Evolutionary conservation across 1,140 invertebrate genomes (phyloP).

Genomic region (Achatina immaculata): DNA sequence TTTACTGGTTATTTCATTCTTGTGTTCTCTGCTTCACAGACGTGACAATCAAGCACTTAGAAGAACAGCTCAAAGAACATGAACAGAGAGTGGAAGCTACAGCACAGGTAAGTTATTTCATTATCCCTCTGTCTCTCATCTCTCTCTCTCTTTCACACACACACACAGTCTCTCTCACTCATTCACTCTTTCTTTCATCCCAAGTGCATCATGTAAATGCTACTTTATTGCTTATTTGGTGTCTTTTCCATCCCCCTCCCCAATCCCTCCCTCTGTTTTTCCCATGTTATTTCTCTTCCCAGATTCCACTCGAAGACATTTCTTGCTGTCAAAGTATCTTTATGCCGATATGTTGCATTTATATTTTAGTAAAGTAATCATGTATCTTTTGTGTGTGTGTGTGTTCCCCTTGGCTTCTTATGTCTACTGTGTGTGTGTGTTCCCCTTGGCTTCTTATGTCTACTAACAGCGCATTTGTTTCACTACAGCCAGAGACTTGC

Average conservation of each 20-base stretch:
- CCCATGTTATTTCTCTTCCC: no score
- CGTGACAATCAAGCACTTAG: constrained; percentile 73
- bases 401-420: neutral
- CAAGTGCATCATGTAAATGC: neutral
- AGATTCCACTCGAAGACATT: no score
- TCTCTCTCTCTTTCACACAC: no score
- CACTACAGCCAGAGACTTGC: no score
- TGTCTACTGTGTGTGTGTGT: neutral
- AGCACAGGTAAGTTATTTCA: constrained; percentile 63
- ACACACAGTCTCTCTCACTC: neutral
- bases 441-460: neutral
- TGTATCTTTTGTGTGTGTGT: neutral
- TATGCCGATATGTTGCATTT: neutral
- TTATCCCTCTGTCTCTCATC: neutral
- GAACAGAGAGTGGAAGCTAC: constrained; percentile 71
- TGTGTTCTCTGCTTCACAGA: constrained; percentile 62
- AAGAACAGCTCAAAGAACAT: constrained; percentile 71
- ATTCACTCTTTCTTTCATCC: neutral
- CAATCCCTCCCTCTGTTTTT: no score
- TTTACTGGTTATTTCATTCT: no score
- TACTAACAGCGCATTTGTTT: no score
- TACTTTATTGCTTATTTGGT: no score
- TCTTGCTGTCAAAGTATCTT: no score
- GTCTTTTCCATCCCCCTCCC: neutral
- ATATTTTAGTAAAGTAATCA: neutral